Conservation (phyloP, 2,888 invertebrate genomes). For the Dryobota labecula region DNA sequence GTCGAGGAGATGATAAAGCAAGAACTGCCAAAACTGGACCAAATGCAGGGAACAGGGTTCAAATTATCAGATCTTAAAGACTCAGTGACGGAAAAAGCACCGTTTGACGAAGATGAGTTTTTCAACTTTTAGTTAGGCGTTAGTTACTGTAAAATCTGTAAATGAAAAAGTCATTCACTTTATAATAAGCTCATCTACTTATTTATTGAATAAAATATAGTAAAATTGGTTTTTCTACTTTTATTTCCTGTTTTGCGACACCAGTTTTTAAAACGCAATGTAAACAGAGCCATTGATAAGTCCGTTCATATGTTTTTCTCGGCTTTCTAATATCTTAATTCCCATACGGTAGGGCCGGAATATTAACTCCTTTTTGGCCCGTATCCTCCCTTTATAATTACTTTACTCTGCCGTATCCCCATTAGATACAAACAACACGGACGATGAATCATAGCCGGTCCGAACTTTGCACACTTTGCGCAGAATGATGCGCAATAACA, state of each 20-base stretch:
- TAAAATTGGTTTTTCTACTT: background rate
- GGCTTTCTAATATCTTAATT: background rate
- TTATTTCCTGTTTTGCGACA: background rate
- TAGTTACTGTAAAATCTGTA: background rate
- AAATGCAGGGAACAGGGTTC: slow-evolving; percentile 87
- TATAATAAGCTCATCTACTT: slow-evolving; percentile 51
- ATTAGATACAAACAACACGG: background rate
- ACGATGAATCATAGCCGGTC: too few species aligned
- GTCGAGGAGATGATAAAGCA: slow-evolving; percentile 94
- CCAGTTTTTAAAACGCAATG: background rate
- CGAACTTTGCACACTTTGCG: too few species aligned
- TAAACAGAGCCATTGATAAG: background rate
- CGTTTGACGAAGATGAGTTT: slow-evolving; percentile 86
- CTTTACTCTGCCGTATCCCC: too few species aligned
- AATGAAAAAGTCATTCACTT: background rate
- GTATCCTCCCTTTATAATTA: too few species aligned
- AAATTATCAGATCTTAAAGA: slow-evolving; percentile 82
- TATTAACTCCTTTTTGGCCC: background rate
- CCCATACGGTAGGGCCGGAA: background rate
- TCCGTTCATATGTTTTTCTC: background rate
- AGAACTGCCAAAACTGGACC: slow-evolving; percentile 92
- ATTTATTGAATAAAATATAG: slow-evolving; percentile 51
- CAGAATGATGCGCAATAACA: background rate
- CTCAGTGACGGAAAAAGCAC: slow-evolving; percentile 67
- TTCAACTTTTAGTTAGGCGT: slow-evolving; percentile 82